phyloP scores from a whole-genome alignment of 2,888 invertebrate species.

The Epinotia nisella region DNA sequence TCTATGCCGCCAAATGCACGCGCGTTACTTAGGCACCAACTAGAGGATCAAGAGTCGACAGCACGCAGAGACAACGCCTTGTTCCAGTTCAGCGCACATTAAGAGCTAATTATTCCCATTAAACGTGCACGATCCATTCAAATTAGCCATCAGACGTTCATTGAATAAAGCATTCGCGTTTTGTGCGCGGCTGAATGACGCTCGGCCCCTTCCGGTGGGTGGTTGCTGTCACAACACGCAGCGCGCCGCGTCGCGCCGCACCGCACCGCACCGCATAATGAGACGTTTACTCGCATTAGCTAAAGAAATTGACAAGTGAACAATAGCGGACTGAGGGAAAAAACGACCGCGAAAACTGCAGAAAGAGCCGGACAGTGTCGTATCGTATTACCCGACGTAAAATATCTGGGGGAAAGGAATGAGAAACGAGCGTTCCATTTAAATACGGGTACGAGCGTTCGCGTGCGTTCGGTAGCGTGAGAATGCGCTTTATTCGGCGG shows the following conservation, averaged over 20 bases:
- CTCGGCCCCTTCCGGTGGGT: slow-evolving; percentile 83
- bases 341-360: slow-evolving; percentile 79
- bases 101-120: slow-evolving; percentile 81
- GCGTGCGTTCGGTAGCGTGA: slow-evolving; percentile 84
- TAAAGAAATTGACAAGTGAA: slow-evolving; percentile 85
- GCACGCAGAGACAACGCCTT: slow-evolving; percentile 63
- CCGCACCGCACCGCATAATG: slow-evolving; percentile 76
- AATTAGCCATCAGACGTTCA: slow-evolving; percentile 80
- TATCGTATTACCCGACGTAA: slow-evolving; percentile 85
- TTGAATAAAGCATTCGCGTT: slow-evolving; percentile 82
- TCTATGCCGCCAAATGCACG: slow-evolving; percentile 47
- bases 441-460: slow-evolving; percentile 79
- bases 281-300: slow-evolving; percentile 85
- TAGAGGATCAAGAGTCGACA: slow-evolving; percentile 61
- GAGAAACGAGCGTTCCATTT: slow-evolving; percentile 83
- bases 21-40: slow-evolving; percentile 68
- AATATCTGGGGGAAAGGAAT: slow-evolving; percentile 84
- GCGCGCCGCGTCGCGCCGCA: slow-evolving; percentile 80
- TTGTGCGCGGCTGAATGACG: slow-evolving; percentile 82
- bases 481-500: slow-evolving; percentile 82
- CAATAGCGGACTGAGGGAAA: slow-evolving; percentile 79
- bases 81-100: slow-evolving; percentile 59
- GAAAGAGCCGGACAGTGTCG: slow-evolving; percentile 84
- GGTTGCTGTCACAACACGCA: slow-evolving; percentile 85
- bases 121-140: slow-evolving; percentile 81